Evolutionary conservation across 2,888 invertebrate genomes (phyloP), one percentile per base, ranked within the genome.

Genomic region (Minunthozetes semirufus): DNA sequence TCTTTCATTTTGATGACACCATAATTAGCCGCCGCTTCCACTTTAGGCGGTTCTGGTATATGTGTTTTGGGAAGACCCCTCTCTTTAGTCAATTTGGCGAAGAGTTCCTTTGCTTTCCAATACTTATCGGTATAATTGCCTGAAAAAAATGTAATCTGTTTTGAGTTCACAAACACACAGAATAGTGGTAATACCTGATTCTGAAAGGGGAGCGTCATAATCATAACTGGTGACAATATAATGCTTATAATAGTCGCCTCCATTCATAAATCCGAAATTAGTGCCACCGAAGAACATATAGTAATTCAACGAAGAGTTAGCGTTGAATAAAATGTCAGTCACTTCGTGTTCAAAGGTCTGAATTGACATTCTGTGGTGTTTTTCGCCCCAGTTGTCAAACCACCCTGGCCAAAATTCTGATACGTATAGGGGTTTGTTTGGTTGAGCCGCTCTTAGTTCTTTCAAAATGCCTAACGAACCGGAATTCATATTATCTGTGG

Each of bases 341-440:
- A 53, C 53, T 22, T 53, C 19, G 1, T 8, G 9, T 19, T 53
- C 53, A 53, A 53, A 53, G 13, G 2, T 4, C 19, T 53, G 77
- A 8, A 79, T 63, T 9, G 79, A 29, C 25, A 77, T 56, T 13
- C 29, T 72, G 25, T 78, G 73, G 75, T 80, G 80, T 17, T 4
- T 1, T 0, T 72, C 77, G 1, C 80, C 80, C 88, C 88, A 88
- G 79, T 86, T 86, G 80, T 87, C 87, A 80, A 87, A 88, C 87
- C 87, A 88, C 29, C 87, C 87, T 3, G 84, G 82, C 87, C 87
- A 88, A 80, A 84, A 87, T 80, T 88, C 87, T 83, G 85, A 86
- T 0, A 85, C 85, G 86, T 87, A 85, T 6, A 84, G 77, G 0
- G 88, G 87, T 76, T 84, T 83, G 76, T 85, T 82, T 0, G 85